These are phyloP conservation scores for Stenoptilia bipunctidactyla DNA, from an alignment of 2,888 invertebrate genomes.

Conservation along the genomic window DNA sequence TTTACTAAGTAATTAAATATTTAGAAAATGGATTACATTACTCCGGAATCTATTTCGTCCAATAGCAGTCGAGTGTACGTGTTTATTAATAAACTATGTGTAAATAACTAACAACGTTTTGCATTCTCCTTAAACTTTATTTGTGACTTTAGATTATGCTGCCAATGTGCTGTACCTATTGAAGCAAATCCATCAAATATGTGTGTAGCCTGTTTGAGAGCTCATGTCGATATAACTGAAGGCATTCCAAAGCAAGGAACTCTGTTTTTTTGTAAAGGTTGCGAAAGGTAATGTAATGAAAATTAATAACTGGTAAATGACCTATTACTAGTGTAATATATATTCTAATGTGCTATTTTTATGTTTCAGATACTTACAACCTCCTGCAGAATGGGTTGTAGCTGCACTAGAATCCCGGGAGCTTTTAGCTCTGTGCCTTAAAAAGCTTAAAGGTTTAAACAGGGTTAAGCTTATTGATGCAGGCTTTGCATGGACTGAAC, in stretches of 20 bases:
- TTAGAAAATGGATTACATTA: constrained; percentile 50
- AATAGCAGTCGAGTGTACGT: constrained; percentile 53
- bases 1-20: constrained; percentile 1
- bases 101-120: background rate
- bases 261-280: constrained; percentile 91
- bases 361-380: constrained; percentile 85
- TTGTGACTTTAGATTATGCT: constrained; percentile 86
- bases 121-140: background rate
- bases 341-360: too few relatives aligned
- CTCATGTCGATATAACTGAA: constrained; percentile 94
- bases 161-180: constrained; percentile 92
- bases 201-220: constrained; percentile 94
- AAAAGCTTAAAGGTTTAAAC: constrained; percentile 90
- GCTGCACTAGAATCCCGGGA: constrained; percentile 92
- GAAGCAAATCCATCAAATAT: constrained; percentile 97
- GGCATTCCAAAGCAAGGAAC: constrained; percentile 95
- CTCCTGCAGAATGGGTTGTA: constrained; percentile 89
- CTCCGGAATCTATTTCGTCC: constrained; percentile 32
- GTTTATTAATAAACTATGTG: constrained; percentile 8
- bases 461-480: constrained; percentile 95
- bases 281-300: constrained; percentile 86
- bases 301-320: too few relatives aligned
- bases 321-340: too few relatives aligned
- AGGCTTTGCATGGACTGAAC: constrained; percentile 98
- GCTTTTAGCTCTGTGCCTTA: constrained; percentile 89